These are phyloP conservation scores for Ceratoteleas bidentatus DNA, from an alignment of 1,140 invertebrate species.

Conservation along the genomic window DNA sequence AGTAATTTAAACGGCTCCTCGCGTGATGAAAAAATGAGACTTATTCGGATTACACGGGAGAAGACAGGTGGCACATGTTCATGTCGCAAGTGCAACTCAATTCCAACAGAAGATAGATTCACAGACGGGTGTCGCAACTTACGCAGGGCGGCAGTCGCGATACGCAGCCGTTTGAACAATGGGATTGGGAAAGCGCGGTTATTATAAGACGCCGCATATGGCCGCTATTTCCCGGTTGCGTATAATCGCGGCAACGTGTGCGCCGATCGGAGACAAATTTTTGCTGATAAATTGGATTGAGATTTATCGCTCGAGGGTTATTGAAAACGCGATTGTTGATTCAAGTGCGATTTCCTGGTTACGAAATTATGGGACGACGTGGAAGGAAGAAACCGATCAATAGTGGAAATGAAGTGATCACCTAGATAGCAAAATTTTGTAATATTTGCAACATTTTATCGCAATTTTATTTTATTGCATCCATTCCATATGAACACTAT, in stretches of 20 bases:
- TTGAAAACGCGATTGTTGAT: conserved; percentile 20
- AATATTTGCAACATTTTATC: too few relatives aligned
- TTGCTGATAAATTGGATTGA: conserved; percentile 32
- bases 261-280: conserved; percentile 42
- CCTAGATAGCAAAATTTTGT: too few relatives aligned
- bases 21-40: background rate
- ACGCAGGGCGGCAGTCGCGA: conserved; percentile 56
- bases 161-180: conserved; percentile 65
- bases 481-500: too few relatives aligned
- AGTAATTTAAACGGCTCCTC: too few relatives aligned
- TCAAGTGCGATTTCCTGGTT: conserved; percentile 4
- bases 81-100: conserved; percentile 57
- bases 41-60: conserved; percentile 7
- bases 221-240: conserved; percentile 53
- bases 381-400: conserved; percentile 1
- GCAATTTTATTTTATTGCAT: too few relatives aligned
- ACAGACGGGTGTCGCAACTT: conserved; percentile 51
- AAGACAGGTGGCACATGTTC: conserved; percentile 65
- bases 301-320: conserved; percentile 9
- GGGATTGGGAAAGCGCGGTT: conserved; percentile 68
- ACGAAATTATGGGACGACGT: background rate
- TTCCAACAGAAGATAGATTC: conserved; percentile 45
- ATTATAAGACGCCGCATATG: conserved; percentile 61
- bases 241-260: conserved; percentile 32
- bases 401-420: background rate